Conservation (phyloP, 2,113 vertebrate species). For the Pomatorhinus ruficollis region DNA sequence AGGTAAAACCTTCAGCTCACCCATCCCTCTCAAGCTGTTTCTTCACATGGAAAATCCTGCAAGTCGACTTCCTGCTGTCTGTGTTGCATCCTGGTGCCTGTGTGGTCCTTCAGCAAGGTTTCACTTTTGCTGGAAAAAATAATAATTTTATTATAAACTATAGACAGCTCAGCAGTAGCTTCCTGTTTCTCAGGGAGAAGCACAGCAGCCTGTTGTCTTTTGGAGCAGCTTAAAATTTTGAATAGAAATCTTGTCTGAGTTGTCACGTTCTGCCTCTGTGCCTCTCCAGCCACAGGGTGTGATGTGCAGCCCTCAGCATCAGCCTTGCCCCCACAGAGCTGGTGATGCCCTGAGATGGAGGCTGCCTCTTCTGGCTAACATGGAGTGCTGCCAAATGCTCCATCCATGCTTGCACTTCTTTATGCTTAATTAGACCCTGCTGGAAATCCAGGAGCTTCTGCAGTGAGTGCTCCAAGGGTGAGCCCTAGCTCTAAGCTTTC, state of each 20-base stretch:
- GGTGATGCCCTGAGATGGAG: not conserved
- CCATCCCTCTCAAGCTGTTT: not conserved
- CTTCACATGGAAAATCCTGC: not conserved
- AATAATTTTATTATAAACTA: not conserved
- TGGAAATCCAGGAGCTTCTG: not conserved
- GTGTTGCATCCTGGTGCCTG: not conserved
- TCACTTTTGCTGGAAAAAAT: not conserved
- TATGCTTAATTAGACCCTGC: not conserved
- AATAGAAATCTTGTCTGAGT: not conserved
- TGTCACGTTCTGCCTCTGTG: rapidly evolving
- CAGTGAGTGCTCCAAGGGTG: not conserved
- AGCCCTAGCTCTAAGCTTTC: not conserved
- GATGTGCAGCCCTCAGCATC: not conserved
- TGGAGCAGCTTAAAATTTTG: not conserved
- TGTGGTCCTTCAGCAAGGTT: not conserved
- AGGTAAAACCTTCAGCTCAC: not conserved
- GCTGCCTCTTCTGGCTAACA: not conserved
- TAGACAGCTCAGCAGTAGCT: not conserved
- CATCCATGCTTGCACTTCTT: not conserved
- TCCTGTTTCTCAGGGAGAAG: not conserved
- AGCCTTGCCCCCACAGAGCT: not conserved
- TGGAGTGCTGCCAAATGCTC: not conserved
- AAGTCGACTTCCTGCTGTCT: not conserved
- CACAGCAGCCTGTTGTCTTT: not conserved
- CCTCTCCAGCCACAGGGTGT: not conserved